A percentile compares a stretch with the other conserved stretches of the same genome.
Evolutionary conservation across 2,888 invertebrate genomes (phyloP).

Genomic region (Chymomyza caudatula): DNA sequence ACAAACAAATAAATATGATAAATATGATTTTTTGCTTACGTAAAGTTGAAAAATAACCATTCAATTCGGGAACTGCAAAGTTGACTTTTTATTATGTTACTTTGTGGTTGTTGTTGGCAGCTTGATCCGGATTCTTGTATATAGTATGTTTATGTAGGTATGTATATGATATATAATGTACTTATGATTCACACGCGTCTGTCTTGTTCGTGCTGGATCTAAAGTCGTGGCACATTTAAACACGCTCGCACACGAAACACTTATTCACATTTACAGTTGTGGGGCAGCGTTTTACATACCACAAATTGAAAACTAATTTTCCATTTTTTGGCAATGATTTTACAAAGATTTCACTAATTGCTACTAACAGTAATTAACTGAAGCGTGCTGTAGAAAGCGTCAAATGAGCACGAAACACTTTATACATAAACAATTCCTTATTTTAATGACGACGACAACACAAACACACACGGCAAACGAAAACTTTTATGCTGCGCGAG

Average conservation of each 20-base stretch:
- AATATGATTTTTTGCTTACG: neutral
- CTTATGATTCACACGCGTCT: neutral
- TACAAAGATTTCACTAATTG: neutral
- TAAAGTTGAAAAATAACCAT: neutral
- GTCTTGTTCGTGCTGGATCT: neutral
- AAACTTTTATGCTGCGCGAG: neutral
- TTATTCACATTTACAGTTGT: neutral
- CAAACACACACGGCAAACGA: neutral
- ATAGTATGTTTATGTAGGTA: neutral
- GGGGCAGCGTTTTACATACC: neutral
- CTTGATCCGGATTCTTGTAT: neutral
- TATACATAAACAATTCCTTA: neutral
- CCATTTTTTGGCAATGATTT: neutral
- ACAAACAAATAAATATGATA: neutral
- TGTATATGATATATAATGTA: neutral
- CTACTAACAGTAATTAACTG: slow-evolving; percentile 3
- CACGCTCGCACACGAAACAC: neutral
- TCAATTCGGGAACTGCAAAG: neutral
- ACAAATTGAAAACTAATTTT: neutral
- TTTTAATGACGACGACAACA: no score
- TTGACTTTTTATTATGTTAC: neutral
- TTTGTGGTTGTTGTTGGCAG: neutral
- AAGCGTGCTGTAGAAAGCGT: slow-evolving; percentile 1
- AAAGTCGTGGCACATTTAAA: neutral
- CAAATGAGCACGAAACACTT: neutral